Percentiles rank a stretch among this genome's conserved stretches.
Evolutionary conservation across 2,888 invertebrate species (phyloP).

Genomic region (Eupithecia abbreviata): DNA sequence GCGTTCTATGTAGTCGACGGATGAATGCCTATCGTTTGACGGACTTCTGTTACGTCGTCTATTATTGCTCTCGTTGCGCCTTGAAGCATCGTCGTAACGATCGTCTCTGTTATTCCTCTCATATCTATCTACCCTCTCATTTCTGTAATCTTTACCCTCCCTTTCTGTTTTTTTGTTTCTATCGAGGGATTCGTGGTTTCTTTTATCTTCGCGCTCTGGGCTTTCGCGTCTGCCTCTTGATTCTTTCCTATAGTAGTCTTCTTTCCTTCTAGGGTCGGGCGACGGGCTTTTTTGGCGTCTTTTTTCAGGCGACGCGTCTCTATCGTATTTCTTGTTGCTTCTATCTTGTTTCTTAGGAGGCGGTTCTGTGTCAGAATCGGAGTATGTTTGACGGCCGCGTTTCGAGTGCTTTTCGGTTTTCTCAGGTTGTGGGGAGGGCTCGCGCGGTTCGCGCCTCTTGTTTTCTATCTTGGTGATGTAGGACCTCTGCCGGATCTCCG

Average conservation of each 20-base stretch:
- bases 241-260: conserved; percentile 56
- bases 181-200: conserved; percentile 52
- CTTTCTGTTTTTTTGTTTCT: conserved; percentile 52
- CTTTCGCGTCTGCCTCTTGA: conserved; percentile 54
- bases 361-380: conserved; percentile 61
- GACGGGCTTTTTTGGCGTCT: conserved; percentile 66
- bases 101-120: conserved; percentile 54
- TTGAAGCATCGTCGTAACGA: conserved; percentile 55
- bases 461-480: conserved; percentile 70
- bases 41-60: conserved; percentile 57
- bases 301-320: conserved; percentile 68
- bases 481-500: conserved; percentile 64
- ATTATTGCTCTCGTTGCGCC: conserved; percentile 36
- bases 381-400: conserved; percentile 59
- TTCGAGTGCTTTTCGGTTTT: conserved; percentile 58
- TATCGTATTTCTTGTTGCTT: conserved; percentile 57
- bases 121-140: conserved; percentile 49
- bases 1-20: conserved; percentile 59
- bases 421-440: conserved; percentile 55
- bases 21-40: conserved; percentile 61
- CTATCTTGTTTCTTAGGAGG: conserved; percentile 54
- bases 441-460: conserved; percentile 57
- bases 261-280: conserved; percentile 54
- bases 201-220: conserved; percentile 55
- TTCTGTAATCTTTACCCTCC: conserved; percentile 55